A percentile compares a stretch with the other conserved stretches of the same genome.
Conservation (phyloP, 2,888 invertebrate genomes). For the Thera obeliscata region DNA sequence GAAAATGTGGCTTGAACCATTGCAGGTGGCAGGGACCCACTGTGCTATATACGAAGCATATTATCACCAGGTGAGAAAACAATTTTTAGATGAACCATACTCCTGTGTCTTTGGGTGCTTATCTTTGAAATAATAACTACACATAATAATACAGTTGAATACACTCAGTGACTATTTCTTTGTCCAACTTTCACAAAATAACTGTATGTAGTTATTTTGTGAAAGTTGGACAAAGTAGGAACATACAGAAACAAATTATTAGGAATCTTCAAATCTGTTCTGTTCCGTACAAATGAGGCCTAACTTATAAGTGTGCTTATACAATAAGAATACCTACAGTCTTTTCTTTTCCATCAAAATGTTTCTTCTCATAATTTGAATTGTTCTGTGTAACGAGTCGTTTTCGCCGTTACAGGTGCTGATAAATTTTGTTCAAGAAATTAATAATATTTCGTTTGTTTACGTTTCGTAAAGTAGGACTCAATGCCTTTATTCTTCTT, state of each 20-base stretch:
- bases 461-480: too few species aligned
- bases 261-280: background rate
- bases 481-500: too few species aligned
- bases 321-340: background rate
- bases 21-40: conserved; percentile 97
- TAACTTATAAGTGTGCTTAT: background rate
- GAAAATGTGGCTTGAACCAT: conserved; percentile 81
- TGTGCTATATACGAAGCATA: conserved; percentile 96
- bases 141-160: conserved; percentile 10
- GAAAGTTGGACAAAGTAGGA: background rate
- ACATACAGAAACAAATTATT: background rate
- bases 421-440: too few species aligned
- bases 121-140: conserved; percentile 30
- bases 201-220: too few species aligned
- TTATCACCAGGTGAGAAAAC: conserved; percentile 88
- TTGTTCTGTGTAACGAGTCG: too few species aligned
- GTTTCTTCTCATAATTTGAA: background rate
- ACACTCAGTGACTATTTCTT: conserved; percentile 15
- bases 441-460: too few species aligned
- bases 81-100: conserved; percentile 18
- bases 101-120: background rate
- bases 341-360: background rate
- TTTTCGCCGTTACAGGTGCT: too few species aligned
- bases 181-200: conserved; percentile 1
- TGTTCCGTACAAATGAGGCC: too few species aligned